Evolutionary conservation across 2,113 vertebrate species (phyloP).

Genomic region (Microtus richardsoni): DNA sequence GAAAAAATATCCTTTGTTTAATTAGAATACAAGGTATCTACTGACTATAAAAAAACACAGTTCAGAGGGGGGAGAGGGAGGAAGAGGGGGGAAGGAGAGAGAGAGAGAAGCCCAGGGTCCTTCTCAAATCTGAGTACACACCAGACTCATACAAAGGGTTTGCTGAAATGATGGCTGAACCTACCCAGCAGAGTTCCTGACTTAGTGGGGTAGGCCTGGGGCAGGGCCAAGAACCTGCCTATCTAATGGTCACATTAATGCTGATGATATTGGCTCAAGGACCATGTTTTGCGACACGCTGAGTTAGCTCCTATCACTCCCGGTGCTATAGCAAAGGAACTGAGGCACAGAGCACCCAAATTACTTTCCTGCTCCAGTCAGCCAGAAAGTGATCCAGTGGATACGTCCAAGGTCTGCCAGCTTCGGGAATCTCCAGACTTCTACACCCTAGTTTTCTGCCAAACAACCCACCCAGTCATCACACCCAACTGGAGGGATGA

Average conservation of each 20-base stretch:
- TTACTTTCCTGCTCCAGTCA: background rate
- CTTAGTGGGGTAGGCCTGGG: background rate
- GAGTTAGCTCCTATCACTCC: background rate
- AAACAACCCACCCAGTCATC: accelerated
- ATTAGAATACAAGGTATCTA: background rate
- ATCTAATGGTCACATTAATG: background rate
- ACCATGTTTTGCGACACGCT: background rate
- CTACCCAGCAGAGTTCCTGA: background rate
- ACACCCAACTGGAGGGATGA: background rate
- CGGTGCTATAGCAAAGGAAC: background rate
- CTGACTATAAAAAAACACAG: background rate
- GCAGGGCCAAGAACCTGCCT: background rate
- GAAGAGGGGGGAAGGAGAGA: background rate
- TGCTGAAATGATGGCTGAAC: background rate
- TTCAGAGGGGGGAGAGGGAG: background rate
- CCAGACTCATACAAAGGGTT: background rate
- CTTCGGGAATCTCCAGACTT: background rate
- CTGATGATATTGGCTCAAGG: background rate
- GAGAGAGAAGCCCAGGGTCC: background rate
- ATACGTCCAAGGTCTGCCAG: background rate
- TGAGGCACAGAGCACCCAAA: background rate
- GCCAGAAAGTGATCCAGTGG: background rate
- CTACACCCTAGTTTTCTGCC: background rate
- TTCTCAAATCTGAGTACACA: background rate
- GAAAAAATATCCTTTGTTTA: background rate